Evolutionary conservation across 2,797 vertebrate genomes (phyloP), one percentile per base, ranked within the genome.

Genomic region (Enteromius fasciolatus): DNA sequence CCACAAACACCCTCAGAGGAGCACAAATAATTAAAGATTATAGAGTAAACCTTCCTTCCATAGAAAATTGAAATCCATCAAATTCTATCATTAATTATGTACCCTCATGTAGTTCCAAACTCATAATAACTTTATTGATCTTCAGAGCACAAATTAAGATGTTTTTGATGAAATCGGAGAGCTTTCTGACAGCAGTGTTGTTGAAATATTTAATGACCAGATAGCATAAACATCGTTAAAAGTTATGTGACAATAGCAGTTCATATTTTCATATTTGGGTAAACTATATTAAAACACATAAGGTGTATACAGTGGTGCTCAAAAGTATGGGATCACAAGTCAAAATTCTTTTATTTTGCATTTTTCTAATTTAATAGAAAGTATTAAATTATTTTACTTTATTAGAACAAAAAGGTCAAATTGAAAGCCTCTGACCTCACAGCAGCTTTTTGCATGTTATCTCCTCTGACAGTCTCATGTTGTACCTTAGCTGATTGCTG

Each of bases 11-110:
- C 74, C 17, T 50, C 20, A 12, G 15, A 31, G 31, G 36, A 76
- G 28, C 74, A 46, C 54, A 25, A 31, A 63, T 76, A 61, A 63
- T 63, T 44, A 3, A 75, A 75, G 23, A 69, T 41, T 5, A 23
- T 5, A 68, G 20, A 69, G 39, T 23, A 5, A 44, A 44, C 66
- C 12, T 10, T 5, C 20, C n/a, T 15, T 69, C 39, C 12, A 69
- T 25, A 14, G 9, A n/a, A 63, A 7, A 28, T 31, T 28, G 59
- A 44, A 66, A 66, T 39, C 31, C 18, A 36, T 36, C 2, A 57
- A 23, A 10, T 4, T 57, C 20, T 57, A 4, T 57, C 10, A 59
- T 59, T 59, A 12, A 25, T 23, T 59, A 54, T 20, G 18, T 18
- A 52, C 50, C 18, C 50, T 52, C 18, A 8, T 8, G 8, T n/a